Conservation (phyloP, 2,113 vertebrate species). For the Baryphthengus martii region DNA sequence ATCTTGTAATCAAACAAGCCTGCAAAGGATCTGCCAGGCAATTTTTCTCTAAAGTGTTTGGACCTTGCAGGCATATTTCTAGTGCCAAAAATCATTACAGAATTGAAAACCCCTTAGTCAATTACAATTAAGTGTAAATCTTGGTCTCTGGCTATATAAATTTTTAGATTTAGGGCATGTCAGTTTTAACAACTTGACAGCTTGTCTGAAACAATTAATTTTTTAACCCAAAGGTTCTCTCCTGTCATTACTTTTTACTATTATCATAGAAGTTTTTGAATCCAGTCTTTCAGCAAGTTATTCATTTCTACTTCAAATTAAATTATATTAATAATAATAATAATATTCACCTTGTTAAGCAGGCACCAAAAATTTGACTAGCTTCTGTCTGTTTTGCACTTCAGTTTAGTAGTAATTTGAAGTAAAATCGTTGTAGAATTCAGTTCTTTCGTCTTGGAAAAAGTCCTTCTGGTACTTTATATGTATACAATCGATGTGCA, state of each 20-base stretch:
- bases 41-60: conserved; percentile 19
- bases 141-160: conserved; percentile 9
- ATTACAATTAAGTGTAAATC: conserved; percentile 50
- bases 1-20: conserved; percentile 38
- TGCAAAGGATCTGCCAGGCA: not conserved
- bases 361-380: not conserved
- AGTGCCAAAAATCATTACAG: conserved; percentile 53
- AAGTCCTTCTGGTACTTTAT: not conserved
- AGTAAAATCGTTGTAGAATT: not conserved
- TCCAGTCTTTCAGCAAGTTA: conserved; percentile 12
- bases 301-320: not conserved
- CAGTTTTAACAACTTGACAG: conserved; percentile 64
- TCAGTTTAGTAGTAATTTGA: not conserved
- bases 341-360: not conserved
- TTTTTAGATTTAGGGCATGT: conserved; percentile 52
- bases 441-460: not conserved
- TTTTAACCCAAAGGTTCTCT: conserved; percentile 33
- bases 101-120: conserved; percentile 35
- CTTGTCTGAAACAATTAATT: conserved; percentile 61
- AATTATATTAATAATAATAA: not conserved
- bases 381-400: not conserved
- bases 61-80: conserved; percentile 58
- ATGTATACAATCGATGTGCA: not conserved
- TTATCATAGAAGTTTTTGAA: not conserved
- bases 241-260: conserved; percentile 45